These are phyloP conservation scores for Gavia stellata DNA, from an alignment of 2,113 vertebrate genomes.

Conservation along the genomic window DNA sequence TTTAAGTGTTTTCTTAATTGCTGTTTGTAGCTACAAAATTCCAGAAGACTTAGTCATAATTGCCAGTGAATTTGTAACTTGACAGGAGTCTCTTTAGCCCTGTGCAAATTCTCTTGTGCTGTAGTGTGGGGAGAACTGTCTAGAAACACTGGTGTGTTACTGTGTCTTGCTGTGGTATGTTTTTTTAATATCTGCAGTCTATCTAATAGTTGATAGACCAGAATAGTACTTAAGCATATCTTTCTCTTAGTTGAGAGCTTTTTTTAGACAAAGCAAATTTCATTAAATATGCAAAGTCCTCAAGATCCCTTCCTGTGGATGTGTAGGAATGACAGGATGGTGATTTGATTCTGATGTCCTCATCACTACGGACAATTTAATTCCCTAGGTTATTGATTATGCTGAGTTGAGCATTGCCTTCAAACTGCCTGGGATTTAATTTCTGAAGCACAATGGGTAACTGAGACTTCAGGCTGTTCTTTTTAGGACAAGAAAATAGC, in stretches of 20 bases:
- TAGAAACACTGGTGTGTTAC: background rate
- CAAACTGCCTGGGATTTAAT: background rate
- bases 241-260: background rate
- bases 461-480: background rate
- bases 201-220: background rate
- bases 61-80: background rate
- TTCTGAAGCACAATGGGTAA: background rate
- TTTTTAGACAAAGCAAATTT: background rate
- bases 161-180: background rate
- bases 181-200: background rate
- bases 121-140: background rate
- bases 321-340: background rate
- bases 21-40: background rate
- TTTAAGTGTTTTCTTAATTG: background rate
- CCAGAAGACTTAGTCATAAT: background rate
- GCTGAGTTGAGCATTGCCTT: background rate
- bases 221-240: background rate
- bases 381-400: slow-evolving; percentile 7
- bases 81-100: background rate
- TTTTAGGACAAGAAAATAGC: slow-evolving; percentile 21
- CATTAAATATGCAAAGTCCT: background rate
- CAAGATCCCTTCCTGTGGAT: background rate
- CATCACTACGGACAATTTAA: background rate
- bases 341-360: background rate
- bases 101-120: background rate